phyloP scores from a whole-genome alignment of 2,113 vertebrate genomes.

The Heterocephalus glaber region DNA sequence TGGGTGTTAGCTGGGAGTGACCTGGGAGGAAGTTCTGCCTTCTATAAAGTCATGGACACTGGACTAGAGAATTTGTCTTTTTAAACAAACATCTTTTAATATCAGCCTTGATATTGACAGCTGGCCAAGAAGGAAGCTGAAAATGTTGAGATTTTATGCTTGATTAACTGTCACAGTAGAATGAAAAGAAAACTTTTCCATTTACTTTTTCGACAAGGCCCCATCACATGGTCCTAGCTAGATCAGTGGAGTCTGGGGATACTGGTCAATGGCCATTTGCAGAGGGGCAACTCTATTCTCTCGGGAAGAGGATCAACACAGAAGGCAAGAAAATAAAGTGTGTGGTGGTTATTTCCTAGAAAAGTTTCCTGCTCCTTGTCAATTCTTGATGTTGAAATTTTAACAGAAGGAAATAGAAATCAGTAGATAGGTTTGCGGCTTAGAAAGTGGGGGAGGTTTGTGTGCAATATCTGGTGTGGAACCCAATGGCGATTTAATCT shows the following conservation, averaged over 20 bases:
- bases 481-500: background rate
- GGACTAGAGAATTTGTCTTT: background rate
- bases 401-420: background rate
- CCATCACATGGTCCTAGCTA: background rate
- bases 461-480: background rate
- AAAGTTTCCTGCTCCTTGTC: background rate
- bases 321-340: background rate
- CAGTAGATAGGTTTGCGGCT: background rate
- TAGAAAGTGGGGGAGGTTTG: background rate
- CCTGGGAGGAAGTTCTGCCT: background rate
- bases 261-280: background rate
- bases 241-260: background rate
- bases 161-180: background rate
- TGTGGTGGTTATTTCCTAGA: background rate
- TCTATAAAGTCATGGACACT: background rate
- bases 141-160: background rate
- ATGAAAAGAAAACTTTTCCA: background rate
- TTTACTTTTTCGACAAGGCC: background rate
- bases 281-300: background rate
- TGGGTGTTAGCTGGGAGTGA: background rate
- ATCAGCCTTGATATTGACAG: background rate
- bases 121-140: background rate
- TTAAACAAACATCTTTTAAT: background rate
- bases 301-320: background rate
- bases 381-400: background rate